phyloP scores from a whole-genome alignment of 2,113 vertebrate species.

The Gallinago jamesoni region DNA sequence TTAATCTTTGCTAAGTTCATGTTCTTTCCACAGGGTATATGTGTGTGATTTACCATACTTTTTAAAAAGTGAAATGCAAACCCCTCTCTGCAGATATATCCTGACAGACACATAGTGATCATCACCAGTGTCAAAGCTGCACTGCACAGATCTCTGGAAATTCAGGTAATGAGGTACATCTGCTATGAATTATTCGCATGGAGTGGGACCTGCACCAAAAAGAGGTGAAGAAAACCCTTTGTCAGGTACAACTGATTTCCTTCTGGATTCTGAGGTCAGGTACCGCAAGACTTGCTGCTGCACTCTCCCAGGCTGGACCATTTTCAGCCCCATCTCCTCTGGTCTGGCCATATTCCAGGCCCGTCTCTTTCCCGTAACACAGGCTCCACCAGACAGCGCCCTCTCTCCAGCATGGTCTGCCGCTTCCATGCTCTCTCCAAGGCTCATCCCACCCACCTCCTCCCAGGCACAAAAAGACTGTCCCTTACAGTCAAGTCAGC shows the following conservation, averaged over 20 bases:
- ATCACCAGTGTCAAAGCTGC: not conserved
- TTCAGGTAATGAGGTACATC: not conserved
- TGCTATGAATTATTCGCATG: not conserved
- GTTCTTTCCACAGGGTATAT: not conserved
- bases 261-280: not conserved
- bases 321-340: not conserved
- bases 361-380: not conserved
- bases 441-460: not conserved
- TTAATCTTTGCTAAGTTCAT: not conserved
- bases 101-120: not conserved
- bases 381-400: not conserved
- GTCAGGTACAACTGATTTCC: not conserved
- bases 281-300: not conserved
- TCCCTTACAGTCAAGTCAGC: not conserved
- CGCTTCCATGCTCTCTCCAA: not conserved
- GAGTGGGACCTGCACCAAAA: not conserved
- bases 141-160: not conserved
- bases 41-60: not conserved
- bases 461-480: not conserved
- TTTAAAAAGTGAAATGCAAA: not conserved
- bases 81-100: not conserved
- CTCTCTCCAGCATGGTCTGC: rapidly evolving
- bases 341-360: too few relatives aligned
- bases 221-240: not conserved
- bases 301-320: not conserved